A percentile compares a stretch with the other conserved stretches of the same genome.
phyloP scores from a whole-genome alignment of 2,888 invertebrate genomes.

The Diloba caeruleocephala region DNA sequence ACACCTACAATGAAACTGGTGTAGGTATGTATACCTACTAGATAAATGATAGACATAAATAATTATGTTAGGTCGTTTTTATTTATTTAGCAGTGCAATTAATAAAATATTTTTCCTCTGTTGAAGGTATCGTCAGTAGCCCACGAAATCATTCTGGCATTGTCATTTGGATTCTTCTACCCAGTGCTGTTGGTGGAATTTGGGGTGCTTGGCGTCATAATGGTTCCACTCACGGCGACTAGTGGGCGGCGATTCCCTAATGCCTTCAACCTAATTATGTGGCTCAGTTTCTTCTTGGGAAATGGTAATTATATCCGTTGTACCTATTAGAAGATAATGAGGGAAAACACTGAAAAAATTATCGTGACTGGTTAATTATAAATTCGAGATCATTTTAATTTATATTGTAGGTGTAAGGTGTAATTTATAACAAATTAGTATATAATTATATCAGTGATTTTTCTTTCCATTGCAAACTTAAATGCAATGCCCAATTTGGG shows the following conservation, averaged over 20 bases:
- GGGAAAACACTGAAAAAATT: too few species aligned
- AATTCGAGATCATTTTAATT: too few species aligned
- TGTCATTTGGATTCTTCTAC: constrained; percentile 95
- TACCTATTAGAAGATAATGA: too few species aligned
- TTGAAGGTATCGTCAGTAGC: constrained; percentile 93
- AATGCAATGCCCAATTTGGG: too few species aligned
- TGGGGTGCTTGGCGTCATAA: constrained; percentile 90
- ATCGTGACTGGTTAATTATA: too few species aligned
- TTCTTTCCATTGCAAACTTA: too few species aligned
- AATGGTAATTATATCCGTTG: constrained; percentile 86
- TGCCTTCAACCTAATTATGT: constrained; percentile 94
- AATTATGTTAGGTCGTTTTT: too few species aligned
- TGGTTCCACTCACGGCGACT: constrained; percentile 85
- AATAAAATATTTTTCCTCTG: not conserved
- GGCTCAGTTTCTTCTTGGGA: constrained; percentile 94
- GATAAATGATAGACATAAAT: not conserved
- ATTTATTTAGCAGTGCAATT: not conserved
- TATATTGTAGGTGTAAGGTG: too few species aligned
- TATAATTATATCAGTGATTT: too few species aligned
- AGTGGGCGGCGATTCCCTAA: constrained; percentile 78
- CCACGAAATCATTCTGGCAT: constrained; percentile 95
- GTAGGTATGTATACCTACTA: too few species aligned
- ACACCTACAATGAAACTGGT: too few species aligned
- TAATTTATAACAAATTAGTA: too few species aligned
- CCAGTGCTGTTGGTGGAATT: constrained; percentile 95